Conservation (phyloP, 2,888 invertebrate genomes). For the Bellardia pandia region DNA sequence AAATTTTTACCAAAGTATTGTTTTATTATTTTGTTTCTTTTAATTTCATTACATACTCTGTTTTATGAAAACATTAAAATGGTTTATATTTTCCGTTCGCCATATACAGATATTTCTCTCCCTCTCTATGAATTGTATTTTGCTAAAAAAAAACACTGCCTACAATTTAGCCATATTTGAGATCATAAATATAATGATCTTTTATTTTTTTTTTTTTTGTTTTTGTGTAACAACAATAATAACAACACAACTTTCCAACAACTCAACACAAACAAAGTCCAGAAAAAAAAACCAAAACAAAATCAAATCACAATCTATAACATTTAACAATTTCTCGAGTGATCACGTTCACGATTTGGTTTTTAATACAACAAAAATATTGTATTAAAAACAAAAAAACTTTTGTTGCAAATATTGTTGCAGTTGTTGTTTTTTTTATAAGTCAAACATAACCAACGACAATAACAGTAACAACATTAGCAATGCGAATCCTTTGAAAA, state of each 20-base stretch:
- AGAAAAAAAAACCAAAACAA: conserved; percentile 18
- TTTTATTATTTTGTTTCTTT: background rate
- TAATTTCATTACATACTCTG: background rate
- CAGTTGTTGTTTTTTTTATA: conserved; percentile 61
- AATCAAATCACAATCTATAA: conserved; percentile 55
- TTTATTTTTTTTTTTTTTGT: conserved; percentile 24
- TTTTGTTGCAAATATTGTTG: conserved; percentile 45
- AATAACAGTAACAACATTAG: conserved; percentile 65
- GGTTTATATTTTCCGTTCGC: conserved; percentile 48
- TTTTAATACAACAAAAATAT: conserved; percentile 70
- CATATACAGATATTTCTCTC: background rate
- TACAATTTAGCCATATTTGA: conserved; percentile 56
- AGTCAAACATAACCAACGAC: conserved; percentile 67
- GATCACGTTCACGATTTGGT: conserved; percentile 73
- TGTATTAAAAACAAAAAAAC: conserved; percentile 42
- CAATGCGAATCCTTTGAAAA: conserved; percentile 68
- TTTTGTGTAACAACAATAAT: conserved; percentile 45
- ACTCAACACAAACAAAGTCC: conserved; percentile 28
- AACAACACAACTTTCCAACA: conserved; percentile 48
- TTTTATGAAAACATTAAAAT: conserved; percentile 47
- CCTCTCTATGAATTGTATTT: background rate
- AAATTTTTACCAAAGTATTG: background rate
- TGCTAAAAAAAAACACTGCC: conserved; percentile 19
- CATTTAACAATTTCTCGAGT: conserved; percentile 70
- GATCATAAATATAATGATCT: conserved; percentile 66